Conservation (phyloP, 2,888 invertebrate genomes). For the Apodemia zela region DNA sequence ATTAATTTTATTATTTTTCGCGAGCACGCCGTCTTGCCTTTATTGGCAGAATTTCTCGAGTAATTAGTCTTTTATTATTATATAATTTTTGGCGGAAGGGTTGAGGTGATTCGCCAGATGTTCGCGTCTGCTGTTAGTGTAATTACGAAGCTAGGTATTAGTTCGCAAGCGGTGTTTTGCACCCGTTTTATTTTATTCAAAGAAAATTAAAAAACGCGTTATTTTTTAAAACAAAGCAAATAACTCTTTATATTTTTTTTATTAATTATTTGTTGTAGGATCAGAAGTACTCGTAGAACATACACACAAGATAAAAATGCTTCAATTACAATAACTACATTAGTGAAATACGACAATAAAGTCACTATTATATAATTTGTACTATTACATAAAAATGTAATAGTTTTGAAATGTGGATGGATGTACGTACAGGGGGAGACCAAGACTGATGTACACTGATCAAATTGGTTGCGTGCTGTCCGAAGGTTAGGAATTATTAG, state of each 20-base stretch:
- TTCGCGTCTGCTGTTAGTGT: slow-evolving; percentile 27
- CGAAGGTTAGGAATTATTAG: no score
- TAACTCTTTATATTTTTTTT: neutral
- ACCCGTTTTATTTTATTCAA: slow-evolving; percentile 7
- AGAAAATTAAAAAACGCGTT: neutral
- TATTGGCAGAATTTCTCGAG: slow-evolving; percentile 74
- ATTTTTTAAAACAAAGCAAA: neutral
- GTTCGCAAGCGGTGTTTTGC: slow-evolving; percentile 7
- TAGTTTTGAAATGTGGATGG: no score
- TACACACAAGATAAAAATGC: no score
- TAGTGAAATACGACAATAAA: no score
- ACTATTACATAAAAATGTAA: no score
- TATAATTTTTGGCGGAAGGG: slow-evolving; percentile 74
- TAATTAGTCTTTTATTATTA: slow-evolving; percentile 81
- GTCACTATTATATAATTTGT: no score
- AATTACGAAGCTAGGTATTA: slow-evolving; percentile 17
- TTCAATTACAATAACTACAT: no score
- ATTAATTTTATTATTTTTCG: slow-evolving; percentile 78
- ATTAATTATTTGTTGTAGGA: neutral
- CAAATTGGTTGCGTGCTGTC: no score
- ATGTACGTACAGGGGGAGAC: no score
- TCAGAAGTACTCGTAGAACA: no score
- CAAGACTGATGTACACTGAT: no score
- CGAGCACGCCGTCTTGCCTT: slow-evolving; percentile 66
- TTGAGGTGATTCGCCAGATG: slow-evolving; percentile 60